These are phyloP conservation scores for Lypha dubia DNA, from an alignment of 2,888 invertebrate species.

Conservation along the genomic window DNA sequence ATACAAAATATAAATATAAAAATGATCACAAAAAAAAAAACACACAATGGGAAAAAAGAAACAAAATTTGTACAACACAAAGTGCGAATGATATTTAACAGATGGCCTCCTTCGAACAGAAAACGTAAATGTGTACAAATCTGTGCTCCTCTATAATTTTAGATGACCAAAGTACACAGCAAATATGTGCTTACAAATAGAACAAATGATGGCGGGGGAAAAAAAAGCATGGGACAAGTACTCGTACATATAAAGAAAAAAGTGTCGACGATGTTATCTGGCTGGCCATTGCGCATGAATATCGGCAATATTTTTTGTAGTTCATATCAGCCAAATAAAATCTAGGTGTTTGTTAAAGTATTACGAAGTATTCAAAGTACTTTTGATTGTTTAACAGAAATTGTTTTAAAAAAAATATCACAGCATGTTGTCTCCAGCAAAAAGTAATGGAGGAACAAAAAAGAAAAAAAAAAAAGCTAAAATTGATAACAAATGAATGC, in stretches of 20 bases:
- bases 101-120: constrained; percentile 75
- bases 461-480: constrained; percentile 31
- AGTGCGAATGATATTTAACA: constrained; percentile 81
- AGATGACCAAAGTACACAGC: constrained; percentile 37
- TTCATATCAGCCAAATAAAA: constrained; percentile 36
- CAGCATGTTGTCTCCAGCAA: constrained; percentile 79
- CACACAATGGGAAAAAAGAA: constrained; percentile 3
- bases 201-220: constrained; percentile 2
- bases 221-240: constrained; percentile 53
- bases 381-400: constrained; percentile 45
- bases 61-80: constrained; percentile 74
- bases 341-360: constrained; percentile 45
- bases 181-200: not conserved
- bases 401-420: constrained; percentile 73
- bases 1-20: constrained; percentile 75
- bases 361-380: constrained; percentile 47
- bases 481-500: constrained; percentile 39
- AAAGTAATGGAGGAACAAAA: constrained; percentile 8
- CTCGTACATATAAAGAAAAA: constrained; percentile 35
- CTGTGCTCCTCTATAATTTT: constrained; percentile 26
- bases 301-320: constrained; percentile 30
- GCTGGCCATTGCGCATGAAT: constrained; percentile 33
- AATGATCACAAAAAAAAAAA: constrained; percentile 77
- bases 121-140: constrained; percentile 50
- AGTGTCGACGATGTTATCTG: constrained; percentile 66